Conservation (phyloP, 1,140 invertebrate species). For the Mizuhopecten yessoensis region DNA sequence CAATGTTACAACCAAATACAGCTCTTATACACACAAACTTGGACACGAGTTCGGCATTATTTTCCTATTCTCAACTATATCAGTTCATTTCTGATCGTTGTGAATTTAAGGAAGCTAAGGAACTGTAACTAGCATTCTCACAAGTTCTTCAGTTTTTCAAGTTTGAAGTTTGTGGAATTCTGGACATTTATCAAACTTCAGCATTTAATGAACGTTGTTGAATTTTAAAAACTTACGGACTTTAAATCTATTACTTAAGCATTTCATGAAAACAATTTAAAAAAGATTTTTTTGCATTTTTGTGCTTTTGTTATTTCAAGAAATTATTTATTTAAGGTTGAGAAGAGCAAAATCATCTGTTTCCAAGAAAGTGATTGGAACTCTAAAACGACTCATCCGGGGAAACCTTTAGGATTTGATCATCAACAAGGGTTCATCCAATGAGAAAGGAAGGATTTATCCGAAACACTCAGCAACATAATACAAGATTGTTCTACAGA, state of each 20-base stretch:
- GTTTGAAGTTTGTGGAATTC: not conserved
- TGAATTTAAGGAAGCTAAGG: not conserved
- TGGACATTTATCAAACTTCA: not conserved
- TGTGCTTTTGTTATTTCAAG: not conserved
- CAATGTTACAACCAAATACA: not conserved
- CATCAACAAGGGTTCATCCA: constrained; percentile 23
- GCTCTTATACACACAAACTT: not conserved
- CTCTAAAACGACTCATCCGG: not conserved
- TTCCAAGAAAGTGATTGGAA: not conserved
- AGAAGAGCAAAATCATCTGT: not conserved
- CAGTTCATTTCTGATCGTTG: not conserved
- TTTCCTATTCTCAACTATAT: not conserved
- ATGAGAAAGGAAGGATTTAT: not conserved
- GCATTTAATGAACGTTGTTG: not conserved
- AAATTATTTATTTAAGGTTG: not conserved
- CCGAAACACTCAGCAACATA: not conserved
- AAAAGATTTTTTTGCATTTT: not conserved
- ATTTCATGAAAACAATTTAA: not conserved
- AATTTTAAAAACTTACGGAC: not conserved
- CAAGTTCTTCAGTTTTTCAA: not conserved
- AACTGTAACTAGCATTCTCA: not conserved
- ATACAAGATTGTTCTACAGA: not conserved
- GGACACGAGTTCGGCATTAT: not conserved
- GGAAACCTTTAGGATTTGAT: not conserved
- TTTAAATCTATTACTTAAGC: not conserved